Base-by-base conservation (phyloP, 2,797 vertebrate species). In the Typhlichthys eigenmanni region DNA sequence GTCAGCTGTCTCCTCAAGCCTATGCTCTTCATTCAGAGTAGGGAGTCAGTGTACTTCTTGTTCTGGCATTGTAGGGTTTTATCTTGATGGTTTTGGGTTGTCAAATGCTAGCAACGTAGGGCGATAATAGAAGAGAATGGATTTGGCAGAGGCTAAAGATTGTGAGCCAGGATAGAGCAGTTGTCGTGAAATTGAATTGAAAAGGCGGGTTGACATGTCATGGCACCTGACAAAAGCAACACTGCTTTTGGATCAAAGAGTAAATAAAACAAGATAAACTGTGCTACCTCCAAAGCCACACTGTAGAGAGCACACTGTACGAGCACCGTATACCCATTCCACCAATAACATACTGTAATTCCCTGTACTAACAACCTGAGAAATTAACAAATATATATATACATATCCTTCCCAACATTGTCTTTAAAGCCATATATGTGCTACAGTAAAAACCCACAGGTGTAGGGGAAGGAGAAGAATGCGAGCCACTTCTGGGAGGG, bases 121-220 rank as follows among this genome's bases (percentile, higher is more conserved):
- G 24, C 4, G 24, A 29, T 4, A 29, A 29, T 4, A 29, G 24
- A 29, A 29, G 24, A 29, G 24, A 29, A 61, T 75, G 62, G 66
- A 58, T 75, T 71, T 65, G 50, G 80, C 69, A 51, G 60, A 70
- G 84, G 75, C 78, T 64, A 62, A 24, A 89, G 88, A 91, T 89
- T 66, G 71, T 75, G 70, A 82, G 83, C 78, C 70, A 74, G 76
- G 90, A 91, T 88, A 86, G 82, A 85, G 85, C 85, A 84, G 84
- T 86, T 88, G 82, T 90, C 87, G 85, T 90, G 87, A 89, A 90
- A 91, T 90, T 89, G 88, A 90, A 90, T 90, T 89, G 89, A 89
- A 90, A 88, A 82, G 88, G 82, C 82, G 85, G 88, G 84, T 86
- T 86, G 89, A 90, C 90, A 90, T 90, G 89, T 89, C 90, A 90